Percentiles rank a stretch among this genome's conserved stretches.
These are phyloP conservation scores for Otus sunia DNA, from an alignment of 2,113 vertebrate genomes.

Conservation along the genomic window DNA sequence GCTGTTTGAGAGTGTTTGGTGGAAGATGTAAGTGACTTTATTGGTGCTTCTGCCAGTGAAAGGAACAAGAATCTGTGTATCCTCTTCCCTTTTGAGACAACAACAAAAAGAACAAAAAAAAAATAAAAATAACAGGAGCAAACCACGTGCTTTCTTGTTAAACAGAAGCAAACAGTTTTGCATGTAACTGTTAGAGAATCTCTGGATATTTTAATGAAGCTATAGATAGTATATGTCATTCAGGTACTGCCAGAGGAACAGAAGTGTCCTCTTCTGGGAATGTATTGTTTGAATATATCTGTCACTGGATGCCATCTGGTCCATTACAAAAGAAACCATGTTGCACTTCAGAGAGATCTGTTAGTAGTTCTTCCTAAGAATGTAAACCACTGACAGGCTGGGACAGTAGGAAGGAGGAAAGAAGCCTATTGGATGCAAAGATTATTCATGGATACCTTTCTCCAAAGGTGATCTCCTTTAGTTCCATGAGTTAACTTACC, in stretches of 20 bases:
- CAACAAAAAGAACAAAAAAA: neutral
- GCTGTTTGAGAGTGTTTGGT: neutral
- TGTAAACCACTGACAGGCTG: neutral
- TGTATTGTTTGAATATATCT: neutral
- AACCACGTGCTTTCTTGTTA: neutral
- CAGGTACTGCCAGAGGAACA: neutral
- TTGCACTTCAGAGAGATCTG: neutral
- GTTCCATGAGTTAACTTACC: neutral
- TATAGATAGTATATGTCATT: neutral
- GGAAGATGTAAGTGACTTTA: neutral
- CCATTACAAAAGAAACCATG: neutral
- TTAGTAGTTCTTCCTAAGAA: neutral
- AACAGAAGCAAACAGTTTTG: neutral
- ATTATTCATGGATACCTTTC: neutral
- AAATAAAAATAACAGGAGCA: rapidly evolving
- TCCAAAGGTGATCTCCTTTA: neutral
- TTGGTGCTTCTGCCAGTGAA: neutral
- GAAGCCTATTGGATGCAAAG: neutral
- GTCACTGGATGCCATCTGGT: conserved; percentile 8
- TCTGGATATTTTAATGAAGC: neutral
- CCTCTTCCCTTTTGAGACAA: neutral
- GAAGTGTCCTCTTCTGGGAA: neutral
- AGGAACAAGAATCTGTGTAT: neutral
- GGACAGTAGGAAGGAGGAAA: neutral
- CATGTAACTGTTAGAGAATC: neutral